These are phyloP conservation scores for Uria aalge DNA, from an alignment of 2,113 vertebrate species.

Conservation along the genomic window DNA sequence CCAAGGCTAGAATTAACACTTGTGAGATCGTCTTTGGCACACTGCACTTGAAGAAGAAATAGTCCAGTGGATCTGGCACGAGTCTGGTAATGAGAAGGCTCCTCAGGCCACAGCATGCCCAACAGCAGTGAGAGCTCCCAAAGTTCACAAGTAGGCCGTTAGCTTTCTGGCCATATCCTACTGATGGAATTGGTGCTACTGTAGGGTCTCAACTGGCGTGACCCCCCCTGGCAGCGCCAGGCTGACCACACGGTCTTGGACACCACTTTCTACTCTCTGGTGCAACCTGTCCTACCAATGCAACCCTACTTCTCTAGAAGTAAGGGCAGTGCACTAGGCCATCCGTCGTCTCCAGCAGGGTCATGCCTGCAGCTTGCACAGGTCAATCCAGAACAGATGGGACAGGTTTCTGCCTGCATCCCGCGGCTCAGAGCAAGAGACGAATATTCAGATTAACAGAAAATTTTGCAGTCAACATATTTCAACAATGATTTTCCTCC, in stretches of 20 bases:
- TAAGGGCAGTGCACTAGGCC: background rate
- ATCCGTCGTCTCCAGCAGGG: background rate
- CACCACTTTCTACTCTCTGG: background rate
- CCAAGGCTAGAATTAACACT: background rate
- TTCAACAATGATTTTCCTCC: constrained; percentile 24
- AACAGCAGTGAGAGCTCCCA: background rate
- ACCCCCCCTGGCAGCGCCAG: background rate
- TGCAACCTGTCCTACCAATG: background rate
- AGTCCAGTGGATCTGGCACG: background rate
- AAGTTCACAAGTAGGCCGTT: background rate
- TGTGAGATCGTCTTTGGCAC: background rate
- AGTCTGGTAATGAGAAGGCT: background rate
- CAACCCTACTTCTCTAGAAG: background rate
- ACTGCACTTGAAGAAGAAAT: background rate
- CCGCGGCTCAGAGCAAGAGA: background rate
- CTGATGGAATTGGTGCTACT: background rate
- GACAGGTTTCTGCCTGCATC: background rate
- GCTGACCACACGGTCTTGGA: background rate
- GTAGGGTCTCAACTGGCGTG: background rate
- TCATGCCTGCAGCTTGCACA: background rate
- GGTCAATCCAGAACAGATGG: background rate
- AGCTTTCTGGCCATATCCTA: too few relatives aligned
- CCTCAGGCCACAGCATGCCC: background rate
- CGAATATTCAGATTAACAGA: constrained; percentile 28
- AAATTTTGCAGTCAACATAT: constrained; percentile 33